Conservation (phyloP, 2,888 invertebrate species). For the Phengaris alcon region DNA sequence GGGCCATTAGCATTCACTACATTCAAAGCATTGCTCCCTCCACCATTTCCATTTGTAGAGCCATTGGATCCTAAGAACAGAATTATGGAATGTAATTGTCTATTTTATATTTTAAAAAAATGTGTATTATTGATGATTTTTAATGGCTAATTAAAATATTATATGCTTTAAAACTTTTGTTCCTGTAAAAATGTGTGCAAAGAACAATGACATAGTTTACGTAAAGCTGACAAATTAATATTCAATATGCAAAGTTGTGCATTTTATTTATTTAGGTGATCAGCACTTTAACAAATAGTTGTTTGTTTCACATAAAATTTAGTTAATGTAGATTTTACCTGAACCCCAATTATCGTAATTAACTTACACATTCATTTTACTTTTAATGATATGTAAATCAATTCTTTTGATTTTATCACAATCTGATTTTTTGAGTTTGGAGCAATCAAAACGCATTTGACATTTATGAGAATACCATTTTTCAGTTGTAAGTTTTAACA, state of each 20-base stretch:
- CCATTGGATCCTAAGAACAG: conserved; percentile 62
- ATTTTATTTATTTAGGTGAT: conserved; percentile 16
- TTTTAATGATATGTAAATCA: too few species aligned
- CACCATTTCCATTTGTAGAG: conserved; percentile 62
- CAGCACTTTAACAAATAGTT: not conserved
- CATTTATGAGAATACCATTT: too few species aligned
- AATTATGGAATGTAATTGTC: not conserved
- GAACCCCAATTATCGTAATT: not conserved
- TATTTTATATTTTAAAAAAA: not conserved
- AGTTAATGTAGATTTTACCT: not conserved
- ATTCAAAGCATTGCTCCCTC: conserved; percentile 71
- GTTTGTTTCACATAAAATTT: not conserved
- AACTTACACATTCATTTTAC: too few species aligned
- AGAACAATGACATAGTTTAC: conserved; percentile 7
- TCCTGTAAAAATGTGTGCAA: not conserved
- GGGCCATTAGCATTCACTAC: conserved; percentile 62
- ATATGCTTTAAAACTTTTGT: too few species aligned
- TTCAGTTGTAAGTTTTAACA: too few species aligned
- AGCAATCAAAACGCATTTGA: too few species aligned
- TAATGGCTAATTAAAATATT: too few species aligned
- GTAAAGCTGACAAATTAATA: conserved; percentile 10
- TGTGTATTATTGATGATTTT: not conserved
- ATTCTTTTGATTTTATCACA: too few species aligned
- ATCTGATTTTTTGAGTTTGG: too few species aligned
- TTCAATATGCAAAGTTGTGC: conserved; percentile 2